phyloP scores from a whole-genome alignment of 1,140 invertebrate genomes.

The Luehdorfia chinensis region DNA sequence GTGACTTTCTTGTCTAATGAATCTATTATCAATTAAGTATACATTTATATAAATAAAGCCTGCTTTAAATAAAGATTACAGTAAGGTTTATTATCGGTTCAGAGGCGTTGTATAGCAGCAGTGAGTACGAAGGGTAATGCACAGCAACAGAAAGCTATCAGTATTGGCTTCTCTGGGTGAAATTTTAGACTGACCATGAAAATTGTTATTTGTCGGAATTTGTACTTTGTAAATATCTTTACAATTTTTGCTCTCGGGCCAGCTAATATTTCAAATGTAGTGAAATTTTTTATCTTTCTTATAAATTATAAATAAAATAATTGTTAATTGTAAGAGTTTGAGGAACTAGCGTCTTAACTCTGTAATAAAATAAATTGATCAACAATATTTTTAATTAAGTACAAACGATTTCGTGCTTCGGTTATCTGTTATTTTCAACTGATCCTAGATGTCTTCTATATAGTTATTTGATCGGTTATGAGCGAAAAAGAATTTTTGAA shows the following conservation, averaged over 20 bases:
- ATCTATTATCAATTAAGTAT: neutral
- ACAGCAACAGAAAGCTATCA: too few relatives aligned
- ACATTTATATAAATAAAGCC: neutral
- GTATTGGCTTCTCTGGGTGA: conserved; percentile 1
- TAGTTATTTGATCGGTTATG: too few relatives aligned
- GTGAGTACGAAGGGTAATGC: too few relatives aligned
- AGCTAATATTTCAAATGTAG: conserved; percentile 1
- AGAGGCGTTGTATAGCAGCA: too few relatives aligned
- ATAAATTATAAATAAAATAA: conserved; percentile 2
- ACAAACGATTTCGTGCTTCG: neutral
- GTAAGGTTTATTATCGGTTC: neutral
- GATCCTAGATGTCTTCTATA: too few relatives aligned
- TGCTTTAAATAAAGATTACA: neutral
- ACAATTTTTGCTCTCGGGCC: neutral
- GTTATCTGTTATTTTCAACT: neutral
- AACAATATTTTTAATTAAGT: neutral
- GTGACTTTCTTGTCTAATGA: neutral
- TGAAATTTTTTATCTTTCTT: neutral
- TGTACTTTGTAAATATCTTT: neutral
- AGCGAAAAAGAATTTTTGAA: too few relatives aligned
- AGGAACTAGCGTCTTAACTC: neutral
- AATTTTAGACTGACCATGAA: neutral
- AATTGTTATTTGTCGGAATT: neutral
- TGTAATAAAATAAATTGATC: neutral
- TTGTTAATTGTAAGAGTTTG: neutral